These are phyloP conservation scores for Trissolcus basalis DNA, from an alignment of 1,140 invertebrate species.

Conservation along the genomic window DNA sequence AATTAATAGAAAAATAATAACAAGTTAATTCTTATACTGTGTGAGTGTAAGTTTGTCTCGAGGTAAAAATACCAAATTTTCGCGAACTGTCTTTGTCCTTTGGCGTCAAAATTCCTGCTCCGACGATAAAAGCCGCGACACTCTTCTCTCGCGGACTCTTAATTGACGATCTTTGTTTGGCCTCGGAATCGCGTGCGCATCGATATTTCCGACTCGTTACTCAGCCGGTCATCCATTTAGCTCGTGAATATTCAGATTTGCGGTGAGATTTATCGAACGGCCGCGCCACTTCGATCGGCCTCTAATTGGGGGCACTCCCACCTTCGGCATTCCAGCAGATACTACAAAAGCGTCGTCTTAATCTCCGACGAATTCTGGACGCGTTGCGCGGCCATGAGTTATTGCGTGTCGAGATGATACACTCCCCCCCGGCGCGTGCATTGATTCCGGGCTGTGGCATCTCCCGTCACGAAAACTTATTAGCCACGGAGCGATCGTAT, in stretches of 20 bases:
- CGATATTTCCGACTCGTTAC: conserved; percentile 62
- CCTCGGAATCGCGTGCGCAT: conserved; percentile 51
- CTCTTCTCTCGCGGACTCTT: conserved; percentile 30
- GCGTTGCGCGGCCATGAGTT: conserved; percentile 13
- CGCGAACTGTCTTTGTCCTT: background rate
- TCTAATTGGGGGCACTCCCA: conserved; percentile 48
- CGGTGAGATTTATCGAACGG: conserved; percentile 59
- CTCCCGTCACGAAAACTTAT: conserved; percentile 8
- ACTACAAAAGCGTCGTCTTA: conserved; percentile 36
- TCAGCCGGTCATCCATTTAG: conserved; percentile 57
- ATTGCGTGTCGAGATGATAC: conserved; percentile 12
- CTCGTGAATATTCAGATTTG: conserved; percentile 65
- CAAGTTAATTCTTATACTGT: too few species aligned
- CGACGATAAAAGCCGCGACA: conserved; percentile 12
- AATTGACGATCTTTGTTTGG: conserved; percentile 64
- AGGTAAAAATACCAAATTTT: too few species aligned
- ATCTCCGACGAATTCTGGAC: conserved; percentile 22
- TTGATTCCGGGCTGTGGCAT: conserved; percentile 7
- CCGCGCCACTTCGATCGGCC: conserved; percentile 39
- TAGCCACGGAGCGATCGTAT: conserved; percentile 5
- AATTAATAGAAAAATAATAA: too few species aligned
- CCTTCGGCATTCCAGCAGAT: conserved; percentile 50
- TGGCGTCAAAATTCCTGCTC: conserved; percentile 21
- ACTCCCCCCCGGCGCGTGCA: background rate
- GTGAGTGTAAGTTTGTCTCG: too few species aligned